A percentile compares a stretch with the other conserved stretches of the same genome.
Evolutionary conservation across 2,888 invertebrate species (phyloP).

Genomic region (Pseudococcus viburni): DNA sequence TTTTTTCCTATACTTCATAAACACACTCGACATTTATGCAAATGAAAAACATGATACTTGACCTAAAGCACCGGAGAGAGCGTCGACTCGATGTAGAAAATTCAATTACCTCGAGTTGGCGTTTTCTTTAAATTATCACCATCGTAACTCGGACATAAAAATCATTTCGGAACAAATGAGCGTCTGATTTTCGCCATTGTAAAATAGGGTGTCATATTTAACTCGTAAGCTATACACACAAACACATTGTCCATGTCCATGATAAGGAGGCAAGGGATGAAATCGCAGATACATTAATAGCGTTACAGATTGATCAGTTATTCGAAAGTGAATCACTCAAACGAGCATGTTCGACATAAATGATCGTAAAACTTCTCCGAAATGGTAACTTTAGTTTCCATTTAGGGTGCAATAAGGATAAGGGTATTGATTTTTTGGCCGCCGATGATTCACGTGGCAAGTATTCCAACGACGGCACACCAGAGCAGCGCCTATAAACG

Average conservation of each 20-base stretch:
- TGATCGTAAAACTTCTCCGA: constrained; percentile 39
- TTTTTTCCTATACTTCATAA: background rate
- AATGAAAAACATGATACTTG: constrained; percentile 34
- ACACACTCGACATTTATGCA: constrained; percentile 23
- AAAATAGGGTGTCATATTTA: background rate
- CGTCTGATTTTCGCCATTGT: constrained; percentile 9
- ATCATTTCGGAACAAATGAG: background rate
- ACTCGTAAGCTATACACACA: background rate
- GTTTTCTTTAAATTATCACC: constrained; percentile 16
- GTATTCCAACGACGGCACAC: background rate
- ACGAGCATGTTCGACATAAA: constrained; percentile 46
- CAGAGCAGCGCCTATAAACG: background rate
- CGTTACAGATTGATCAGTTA: constrained; percentile 52
- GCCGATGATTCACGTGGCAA: constrained; percentile 40
- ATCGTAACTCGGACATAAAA: background rate
- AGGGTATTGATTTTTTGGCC: constrained; percentile 53
- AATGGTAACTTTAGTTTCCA: constrained; percentile 54
- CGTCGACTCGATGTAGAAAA: constrained; percentile 28
- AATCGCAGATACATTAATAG: background rate
- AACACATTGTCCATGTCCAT: background rate
- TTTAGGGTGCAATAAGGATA: constrained; percentile 57
- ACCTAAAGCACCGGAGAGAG: constrained; percentile 18
- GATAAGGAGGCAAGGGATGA: background rate
- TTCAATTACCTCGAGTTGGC: constrained; percentile 24
- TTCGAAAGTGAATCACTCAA: constrained; percentile 30